A percentile compares a stretch with the other conserved stretches of the same genome.
Conservation (phyloP, 2,888 invertebrate genomes). For the Heteromurus nitidus region DNA sequence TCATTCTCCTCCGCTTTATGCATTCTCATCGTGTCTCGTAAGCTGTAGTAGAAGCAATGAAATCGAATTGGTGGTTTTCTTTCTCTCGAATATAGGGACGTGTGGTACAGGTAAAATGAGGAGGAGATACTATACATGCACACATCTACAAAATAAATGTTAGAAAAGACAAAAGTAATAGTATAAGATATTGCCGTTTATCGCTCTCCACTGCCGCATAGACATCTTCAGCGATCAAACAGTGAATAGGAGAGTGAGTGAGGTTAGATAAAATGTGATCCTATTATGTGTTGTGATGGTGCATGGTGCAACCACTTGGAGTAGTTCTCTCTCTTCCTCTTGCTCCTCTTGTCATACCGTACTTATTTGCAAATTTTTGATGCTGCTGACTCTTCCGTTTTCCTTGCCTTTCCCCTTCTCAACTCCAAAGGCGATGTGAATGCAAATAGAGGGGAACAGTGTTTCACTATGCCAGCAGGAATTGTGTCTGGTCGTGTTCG, state of each 20-base stretch:
- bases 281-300: conserved; percentile 7
- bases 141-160: background rate
- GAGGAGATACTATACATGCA: background rate
- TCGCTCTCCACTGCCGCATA: background rate
- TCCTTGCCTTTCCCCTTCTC: background rate
- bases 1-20: conserved; percentile 11
- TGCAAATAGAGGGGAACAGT: background rate
- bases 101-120: conserved; percentile 25
- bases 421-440: background rate
- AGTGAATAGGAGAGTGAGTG: background rate
- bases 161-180: conserved; percentile 22
- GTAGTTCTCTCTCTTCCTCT: background rate
- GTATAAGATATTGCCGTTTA: conserved; percentile 21
- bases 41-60: conserved; percentile 24
- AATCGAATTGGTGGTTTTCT: conserved; percentile 45
- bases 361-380: background rate
- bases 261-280: background rate
- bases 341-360: background rate
- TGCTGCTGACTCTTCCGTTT: background rate
- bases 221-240: background rate
- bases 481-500: too few species aligned
- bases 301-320: conserved; percentile 11
- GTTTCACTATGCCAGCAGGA: too few species aligned
- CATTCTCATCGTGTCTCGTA: conserved; percentile 1
- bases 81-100: background rate